Conservation (phyloP, 2,888 invertebrate genomes). For the Leucania comma region DNA sequence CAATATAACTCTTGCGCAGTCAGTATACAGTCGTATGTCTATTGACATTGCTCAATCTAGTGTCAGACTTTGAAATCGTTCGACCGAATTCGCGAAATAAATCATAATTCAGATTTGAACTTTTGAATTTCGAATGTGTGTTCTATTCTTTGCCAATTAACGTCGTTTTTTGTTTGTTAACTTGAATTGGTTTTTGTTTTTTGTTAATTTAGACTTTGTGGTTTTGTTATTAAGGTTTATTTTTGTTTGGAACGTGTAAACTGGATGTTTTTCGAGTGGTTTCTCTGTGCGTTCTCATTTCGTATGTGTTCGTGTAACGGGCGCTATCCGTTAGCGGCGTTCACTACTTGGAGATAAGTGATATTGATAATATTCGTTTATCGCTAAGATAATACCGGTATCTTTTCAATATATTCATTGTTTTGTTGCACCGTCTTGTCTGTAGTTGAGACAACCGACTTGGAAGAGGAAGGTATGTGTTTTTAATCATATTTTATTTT, state of each 20-base stretch:
- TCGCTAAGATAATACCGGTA: constrained; percentile 54
- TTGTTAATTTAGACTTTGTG: constrained; percentile 4
- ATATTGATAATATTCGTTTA: constrained; percentile 58
- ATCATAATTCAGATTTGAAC: constrained; percentile 36
- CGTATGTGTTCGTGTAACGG: constrained; percentile 40
- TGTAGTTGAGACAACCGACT: constrained; percentile 36
- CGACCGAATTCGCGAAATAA: constrained; percentile 35
- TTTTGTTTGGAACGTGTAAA: constrained; percentile 25
- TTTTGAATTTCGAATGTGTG: constrained; percentile 40
- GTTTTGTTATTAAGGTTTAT: background rate
- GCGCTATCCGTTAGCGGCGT: constrained; percentile 55
- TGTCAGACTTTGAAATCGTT: constrained; percentile 50
- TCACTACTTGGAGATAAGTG: constrained; percentile 40
- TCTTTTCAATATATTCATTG: constrained; percentile 48
- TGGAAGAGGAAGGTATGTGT: constrained; percentile 47
- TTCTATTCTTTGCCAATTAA: constrained; percentile 29
- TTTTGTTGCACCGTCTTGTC: constrained; percentile 37
- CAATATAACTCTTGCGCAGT: constrained; percentile 38
- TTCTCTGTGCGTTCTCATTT: constrained; percentile 48
- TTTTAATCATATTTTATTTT: constrained; percentile 1
- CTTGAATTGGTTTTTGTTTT: constrained; percentile 9
- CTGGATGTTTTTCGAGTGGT: constrained; percentile 16
- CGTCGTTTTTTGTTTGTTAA: constrained; percentile 34
- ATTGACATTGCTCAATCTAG: constrained; percentile 30
- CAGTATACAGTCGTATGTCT: constrained; percentile 39